Conservation (phyloP, 2,888 invertebrate species). For the Ariolimax columbianus region DNA sequence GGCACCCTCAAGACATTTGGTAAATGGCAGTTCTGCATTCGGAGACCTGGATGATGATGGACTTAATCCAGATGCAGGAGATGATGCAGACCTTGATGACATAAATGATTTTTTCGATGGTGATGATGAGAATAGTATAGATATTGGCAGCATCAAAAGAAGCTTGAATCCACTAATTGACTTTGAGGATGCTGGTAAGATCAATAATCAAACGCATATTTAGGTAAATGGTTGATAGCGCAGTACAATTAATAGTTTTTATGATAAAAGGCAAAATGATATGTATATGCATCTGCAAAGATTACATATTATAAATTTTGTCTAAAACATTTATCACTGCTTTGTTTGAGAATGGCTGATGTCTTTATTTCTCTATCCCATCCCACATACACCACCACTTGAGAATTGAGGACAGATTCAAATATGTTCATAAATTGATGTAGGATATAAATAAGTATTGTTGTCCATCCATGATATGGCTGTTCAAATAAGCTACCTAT, state of each 20-base stretch:
- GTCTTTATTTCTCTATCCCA: too few relatives aligned
- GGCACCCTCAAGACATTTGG: background rate
- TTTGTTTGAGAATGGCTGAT: too few relatives aligned
- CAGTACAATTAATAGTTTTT: too few relatives aligned
- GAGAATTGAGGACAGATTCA: too few relatives aligned
- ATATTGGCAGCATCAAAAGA: conserved; percentile 54
- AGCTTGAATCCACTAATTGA: conserved; percentile 49
- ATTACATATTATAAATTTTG: too few relatives aligned
- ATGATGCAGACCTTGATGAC: conserved; percentile 32
- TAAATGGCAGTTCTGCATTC: conserved; percentile 37
- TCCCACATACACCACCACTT: too few relatives aligned
- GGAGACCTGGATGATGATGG: conserved; percentile 43
- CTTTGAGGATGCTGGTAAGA: conserved; percentile 50
- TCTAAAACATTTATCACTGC: too few relatives aligned
- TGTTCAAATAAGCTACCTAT: too few relatives aligned
- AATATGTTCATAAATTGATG: too few relatives aligned
- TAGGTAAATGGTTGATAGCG: background rate
- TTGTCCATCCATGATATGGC: too few relatives aligned
- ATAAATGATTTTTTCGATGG: conserved; percentile 42
- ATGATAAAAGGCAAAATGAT: background rate
- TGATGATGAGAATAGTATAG: conserved; percentile 58
- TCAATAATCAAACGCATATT: background rate
- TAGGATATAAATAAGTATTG: too few relatives aligned
- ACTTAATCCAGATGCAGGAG: background rate
- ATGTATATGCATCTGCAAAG: too few relatives aligned